Percentiles rank a stretch among this genome's conserved stretches.
phyloP scores from a whole-genome alignment of 2,888 invertebrate species.

The Podabrus alpinus region DNA sequence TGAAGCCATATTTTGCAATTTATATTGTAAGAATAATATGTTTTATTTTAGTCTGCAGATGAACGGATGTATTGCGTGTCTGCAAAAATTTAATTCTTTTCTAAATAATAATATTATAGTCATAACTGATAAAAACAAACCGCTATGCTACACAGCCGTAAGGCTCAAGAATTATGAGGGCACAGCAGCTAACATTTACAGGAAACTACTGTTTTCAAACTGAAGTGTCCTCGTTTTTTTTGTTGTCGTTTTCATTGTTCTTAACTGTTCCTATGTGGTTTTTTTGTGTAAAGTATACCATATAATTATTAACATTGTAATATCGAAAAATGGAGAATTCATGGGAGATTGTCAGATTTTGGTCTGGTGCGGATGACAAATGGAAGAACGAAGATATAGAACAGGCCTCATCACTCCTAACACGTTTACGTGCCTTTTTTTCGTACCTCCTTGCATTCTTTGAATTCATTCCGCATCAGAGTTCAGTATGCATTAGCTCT shows the following conservation, averaged over 20 bases:
- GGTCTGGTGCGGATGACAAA: background rate
- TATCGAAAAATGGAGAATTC: too few relatives aligned
- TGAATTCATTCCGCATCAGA: background rate
- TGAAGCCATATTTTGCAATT: background rate
- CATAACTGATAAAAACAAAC: background rate
- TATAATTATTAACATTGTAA: too few relatives aligned
- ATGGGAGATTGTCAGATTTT: background rate
- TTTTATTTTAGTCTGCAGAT: background rate
- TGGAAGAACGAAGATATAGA: background rate
- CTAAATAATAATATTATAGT: background rate
- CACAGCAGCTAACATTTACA: background rate
- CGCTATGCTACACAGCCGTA: background rate
- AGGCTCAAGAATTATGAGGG: background rate
- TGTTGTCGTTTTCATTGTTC: too few relatives aligned
- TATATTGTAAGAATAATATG: background rate
- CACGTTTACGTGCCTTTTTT: background rate
- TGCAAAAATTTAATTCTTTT: background rate
- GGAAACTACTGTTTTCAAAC: background rate
- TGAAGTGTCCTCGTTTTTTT: background rate
- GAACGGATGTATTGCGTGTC: background rate
- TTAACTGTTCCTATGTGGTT: too few relatives aligned
- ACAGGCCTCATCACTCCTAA: background rate
- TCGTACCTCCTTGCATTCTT: background rate
- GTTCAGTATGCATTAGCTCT: background rate
- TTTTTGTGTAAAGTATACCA: too few relatives aligned